phyloP scores from a whole-genome alignment of 1,140 invertebrate genomes.

The Brachionus paranguensis region DNA sequence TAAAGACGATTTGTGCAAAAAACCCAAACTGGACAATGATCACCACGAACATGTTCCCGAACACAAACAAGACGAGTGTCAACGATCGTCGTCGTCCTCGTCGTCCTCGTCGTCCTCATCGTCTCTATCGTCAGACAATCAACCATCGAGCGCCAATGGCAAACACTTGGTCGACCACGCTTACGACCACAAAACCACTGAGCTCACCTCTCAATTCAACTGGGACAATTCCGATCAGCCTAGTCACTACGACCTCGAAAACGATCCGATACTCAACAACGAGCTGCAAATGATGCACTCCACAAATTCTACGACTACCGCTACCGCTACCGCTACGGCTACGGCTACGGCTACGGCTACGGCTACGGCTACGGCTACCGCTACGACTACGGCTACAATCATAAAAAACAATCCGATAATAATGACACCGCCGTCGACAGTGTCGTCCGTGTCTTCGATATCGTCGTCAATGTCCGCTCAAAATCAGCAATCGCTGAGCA shows the following conservation, averaged over 20 bases:
- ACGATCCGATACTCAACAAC: conserved; percentile 26
- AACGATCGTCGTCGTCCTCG: no score
- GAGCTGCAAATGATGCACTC: conserved; percentile 9
- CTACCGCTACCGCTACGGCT: not conserved
- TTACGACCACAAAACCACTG: not conserved
- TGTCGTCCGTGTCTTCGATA: conserved; percentile 13
- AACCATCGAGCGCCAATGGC: no score
- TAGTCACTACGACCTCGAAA: conserved; percentile 20
- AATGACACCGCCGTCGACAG: conserved; percentile 33
- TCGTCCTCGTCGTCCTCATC: no score
- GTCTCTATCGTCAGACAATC: no score
- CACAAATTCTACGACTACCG: not conserved
- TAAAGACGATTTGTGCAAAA: not conserved
- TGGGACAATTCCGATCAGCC: conserved; percentile 17
- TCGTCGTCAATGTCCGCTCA: not conserved
- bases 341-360: not conserved
- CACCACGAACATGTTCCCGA: no score
- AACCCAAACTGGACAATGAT: not conserved
- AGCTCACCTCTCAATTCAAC: not conserved
- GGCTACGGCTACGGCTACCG: not conserved
- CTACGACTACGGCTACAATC: not conserved
- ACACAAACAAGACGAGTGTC: no score
- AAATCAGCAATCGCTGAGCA: conserved; percentile 27
- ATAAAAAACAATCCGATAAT: conserved; percentile 12
- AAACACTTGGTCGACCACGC: not conserved